A percentile compares a stretch with the other conserved stretches of the same genome.
phyloP scores from a whole-genome alignment of 2,113 vertebrate species.

The Trichomycterus rosablanca region DNA sequence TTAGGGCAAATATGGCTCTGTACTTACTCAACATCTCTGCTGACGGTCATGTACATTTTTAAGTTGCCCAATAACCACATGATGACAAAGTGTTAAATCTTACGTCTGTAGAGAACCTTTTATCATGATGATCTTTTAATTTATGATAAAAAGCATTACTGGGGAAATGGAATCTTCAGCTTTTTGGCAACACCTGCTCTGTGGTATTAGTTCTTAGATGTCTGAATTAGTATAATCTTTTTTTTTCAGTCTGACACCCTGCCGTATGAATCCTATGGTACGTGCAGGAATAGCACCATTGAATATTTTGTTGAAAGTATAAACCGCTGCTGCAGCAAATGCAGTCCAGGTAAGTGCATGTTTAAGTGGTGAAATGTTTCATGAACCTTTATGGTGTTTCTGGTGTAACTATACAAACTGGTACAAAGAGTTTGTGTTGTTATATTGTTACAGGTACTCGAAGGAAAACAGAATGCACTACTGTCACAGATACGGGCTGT shows the following conservation, averaged over 20 bases:
- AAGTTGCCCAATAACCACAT: conserved; percentile 3
- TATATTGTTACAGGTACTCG: conserved; percentile 48
- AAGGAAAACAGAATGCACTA: conserved; percentile 1
- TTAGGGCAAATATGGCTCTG: no score
- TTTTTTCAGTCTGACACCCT: conserved; percentile 26
- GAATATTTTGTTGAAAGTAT: conserved; percentile 23
- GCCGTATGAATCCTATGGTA: conserved; percentile 37
- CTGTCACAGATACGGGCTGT: conserved; percentile 48
- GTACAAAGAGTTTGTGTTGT: neutral
- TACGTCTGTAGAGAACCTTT: neutral
- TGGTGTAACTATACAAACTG: neutral
- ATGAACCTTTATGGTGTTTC: no score
- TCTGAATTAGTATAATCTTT: neutral
- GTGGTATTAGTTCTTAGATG: conserved; percentile 26
- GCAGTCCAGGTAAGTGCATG: conserved; percentile 57
- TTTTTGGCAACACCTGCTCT: neutral
- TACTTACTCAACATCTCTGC: neutral
- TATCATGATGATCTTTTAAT: neutral
- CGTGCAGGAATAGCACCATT: conserved; percentile 22
- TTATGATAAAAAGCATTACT: neutral
- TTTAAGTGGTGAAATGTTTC: no score
- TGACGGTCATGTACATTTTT: neutral
- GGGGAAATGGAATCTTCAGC: conserved; percentile 6
- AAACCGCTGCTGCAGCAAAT: conserved; percentile 61
- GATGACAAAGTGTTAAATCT: neutral